Evolutionary conservation across 2,113 vertebrate species (phyloP).

Genomic region (Choloepus hoffmanni): DNA sequence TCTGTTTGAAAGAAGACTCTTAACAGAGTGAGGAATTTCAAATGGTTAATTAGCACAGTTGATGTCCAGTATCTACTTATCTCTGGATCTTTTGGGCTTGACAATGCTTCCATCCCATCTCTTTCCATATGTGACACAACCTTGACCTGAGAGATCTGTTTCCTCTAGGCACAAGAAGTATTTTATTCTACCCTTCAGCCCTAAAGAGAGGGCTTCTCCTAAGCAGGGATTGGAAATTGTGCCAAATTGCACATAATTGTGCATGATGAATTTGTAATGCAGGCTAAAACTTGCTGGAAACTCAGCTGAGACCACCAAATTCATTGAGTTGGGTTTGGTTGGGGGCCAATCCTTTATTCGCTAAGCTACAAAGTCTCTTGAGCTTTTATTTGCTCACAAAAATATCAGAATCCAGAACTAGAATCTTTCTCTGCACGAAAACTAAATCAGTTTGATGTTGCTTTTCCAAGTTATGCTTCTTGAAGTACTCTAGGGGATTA

Average conservation of each 20-base stretch:
- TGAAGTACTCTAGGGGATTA: conserved; percentile 60
- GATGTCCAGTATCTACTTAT: neutral
- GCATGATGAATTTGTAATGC: conserved; percentile 82
- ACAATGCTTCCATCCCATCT: neutral
- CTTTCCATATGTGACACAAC: neutral
- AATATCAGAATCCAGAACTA: conserved; percentile 73
- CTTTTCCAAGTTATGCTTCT: conserved; percentile 18
- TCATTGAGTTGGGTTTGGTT: conserved; percentile 82
- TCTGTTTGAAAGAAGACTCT: conserved; percentile 1
- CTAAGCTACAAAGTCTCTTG: conserved; percentile 78
- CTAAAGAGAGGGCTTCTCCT: conserved; percentile 71
- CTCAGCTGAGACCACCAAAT: conserved; percentile 82
- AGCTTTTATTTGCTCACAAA: conserved; percentile 71
- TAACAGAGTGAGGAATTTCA: neutral
- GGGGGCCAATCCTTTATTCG: conserved; percentile 79
- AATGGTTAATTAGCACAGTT: neutral
- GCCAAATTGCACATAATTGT: conserved; percentile 84
- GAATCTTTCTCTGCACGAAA: conserved; percentile 65
- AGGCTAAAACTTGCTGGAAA: conserved; percentile 81
- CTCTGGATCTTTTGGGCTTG: neutral
- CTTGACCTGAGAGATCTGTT: conserved; percentile 70
- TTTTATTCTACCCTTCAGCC: conserved; percentile 66
- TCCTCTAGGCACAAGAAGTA: conserved; percentile 65
- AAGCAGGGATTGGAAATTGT: conserved; percentile 76
- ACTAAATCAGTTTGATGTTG: conserved; percentile 74